Conservation (phyloP, 2,113 vertebrate genomes). For the Peromyscus californicus region DNA sequence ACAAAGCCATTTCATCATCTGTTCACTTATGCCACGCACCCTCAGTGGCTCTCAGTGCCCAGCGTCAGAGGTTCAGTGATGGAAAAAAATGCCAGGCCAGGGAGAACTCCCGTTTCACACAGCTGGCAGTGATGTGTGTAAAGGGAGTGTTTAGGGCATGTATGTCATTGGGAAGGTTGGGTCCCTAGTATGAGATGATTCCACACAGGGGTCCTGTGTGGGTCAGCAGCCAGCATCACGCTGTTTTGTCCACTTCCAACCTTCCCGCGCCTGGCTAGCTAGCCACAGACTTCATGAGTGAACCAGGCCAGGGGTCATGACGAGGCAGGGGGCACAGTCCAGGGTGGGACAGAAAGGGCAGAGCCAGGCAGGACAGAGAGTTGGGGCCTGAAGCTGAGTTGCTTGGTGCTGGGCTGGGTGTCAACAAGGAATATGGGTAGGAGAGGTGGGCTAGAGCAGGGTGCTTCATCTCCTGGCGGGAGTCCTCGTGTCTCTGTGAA, state of each 20-base stretch:
- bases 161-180: accelerated
- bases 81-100: neutral
- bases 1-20: too few species aligned
- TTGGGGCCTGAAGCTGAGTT: neutral
- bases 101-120: accelerated
- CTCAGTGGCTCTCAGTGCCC: too few species aligned
- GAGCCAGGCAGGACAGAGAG: accelerated
- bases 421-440: accelerated
- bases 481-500: neutral
- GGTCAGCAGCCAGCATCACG: neutral
- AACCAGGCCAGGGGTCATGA: accelerated
- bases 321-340: neutral
- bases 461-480: accelerated
- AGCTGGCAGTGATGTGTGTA: neutral
- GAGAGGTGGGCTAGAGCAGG: accelerated
- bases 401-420: neutral
- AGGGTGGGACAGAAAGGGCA: neutral
- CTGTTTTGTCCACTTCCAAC: neutral
- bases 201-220: too few species aligned
- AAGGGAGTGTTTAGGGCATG: too few species aligned
- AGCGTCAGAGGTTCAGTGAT: neutral
- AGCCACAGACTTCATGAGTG: neutral
- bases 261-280: neutral
- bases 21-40: too few species aligned
- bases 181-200: accelerated